A percentile compares a stretch with the other conserved stretches of the same genome.
phyloP scores from a whole-genome alignment of 2,797 vertebrate genomes.

The Paratrypauchen microcephalus region DNA sequence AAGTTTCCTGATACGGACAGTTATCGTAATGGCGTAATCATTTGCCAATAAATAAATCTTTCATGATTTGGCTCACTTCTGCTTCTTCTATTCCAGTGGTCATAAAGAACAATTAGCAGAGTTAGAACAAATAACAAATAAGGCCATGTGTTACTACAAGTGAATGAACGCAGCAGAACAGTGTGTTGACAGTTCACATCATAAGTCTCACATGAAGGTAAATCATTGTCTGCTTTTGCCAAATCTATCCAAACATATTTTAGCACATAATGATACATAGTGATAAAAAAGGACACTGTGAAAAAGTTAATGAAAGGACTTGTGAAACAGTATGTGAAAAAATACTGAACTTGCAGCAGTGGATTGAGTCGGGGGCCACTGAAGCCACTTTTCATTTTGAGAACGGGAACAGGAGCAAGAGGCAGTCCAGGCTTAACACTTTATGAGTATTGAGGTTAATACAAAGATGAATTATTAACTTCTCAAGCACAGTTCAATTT shows the following conservation, averaged over 20 bases:
- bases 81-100: too few relatives aligned
- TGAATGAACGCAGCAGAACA: too few relatives aligned
- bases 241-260: neutral
- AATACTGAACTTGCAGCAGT: neutral
- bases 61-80: too few relatives aligned
- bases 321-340: neutral
- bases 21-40: too few relatives aligned
- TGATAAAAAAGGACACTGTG: too few relatives aligned
- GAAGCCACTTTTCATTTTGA: neutral
- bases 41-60: too few relatives aligned
- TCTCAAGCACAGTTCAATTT: conserved; percentile 47
- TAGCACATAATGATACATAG: neutral
- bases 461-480: conserved; percentile 74
- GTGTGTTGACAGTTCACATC: too few relatives aligned
- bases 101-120: too few relatives aligned
- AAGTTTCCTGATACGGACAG: too few relatives aligned
- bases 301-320: neutral
- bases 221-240: neutral
- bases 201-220: neutral
- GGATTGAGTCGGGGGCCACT: neutral
- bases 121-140: too few relatives aligned
- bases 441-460: conserved; percentile 73
- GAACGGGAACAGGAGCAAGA: neutral
- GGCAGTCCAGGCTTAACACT: conserved; percentile 35
- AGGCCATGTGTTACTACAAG: too few relatives aligned